Evolutionary conservation across 2,113 vertebrate genomes (phyloP).

Genomic region (Malurus alboscapulatus): DNA sequence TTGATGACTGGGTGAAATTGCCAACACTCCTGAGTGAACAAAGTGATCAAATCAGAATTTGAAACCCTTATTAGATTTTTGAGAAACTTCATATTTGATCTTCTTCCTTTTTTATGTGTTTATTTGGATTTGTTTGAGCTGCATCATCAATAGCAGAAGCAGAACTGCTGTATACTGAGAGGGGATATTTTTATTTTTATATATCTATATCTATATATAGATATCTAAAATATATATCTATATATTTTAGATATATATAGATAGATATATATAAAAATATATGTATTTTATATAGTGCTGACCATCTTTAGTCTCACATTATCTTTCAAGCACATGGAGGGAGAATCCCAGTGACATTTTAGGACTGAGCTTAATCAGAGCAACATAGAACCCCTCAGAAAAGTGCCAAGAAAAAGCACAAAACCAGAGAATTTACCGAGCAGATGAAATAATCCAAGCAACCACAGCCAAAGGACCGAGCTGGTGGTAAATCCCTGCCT

Average conservation of each 20-base stretch:
- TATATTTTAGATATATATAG: too few species aligned
- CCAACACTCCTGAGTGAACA: neutral
- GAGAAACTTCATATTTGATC: neutral
- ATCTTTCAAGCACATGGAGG: fast-evolving
- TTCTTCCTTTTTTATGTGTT: neutral
- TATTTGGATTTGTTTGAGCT: neutral
- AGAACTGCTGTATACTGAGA: neutral
- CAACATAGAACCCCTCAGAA: neutral
- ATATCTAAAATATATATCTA: neutral
- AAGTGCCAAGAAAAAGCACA: neutral
- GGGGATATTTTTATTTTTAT: neutral
- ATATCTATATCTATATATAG: too few species aligned
- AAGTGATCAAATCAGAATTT: neutral
- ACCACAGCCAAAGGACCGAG: neutral
- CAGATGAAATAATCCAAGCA: neutral
- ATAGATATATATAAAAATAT: neutral
- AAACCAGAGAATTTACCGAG: neutral
- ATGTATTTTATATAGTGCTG: neutral
- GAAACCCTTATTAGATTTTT: neutral
- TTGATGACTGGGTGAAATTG: neutral
- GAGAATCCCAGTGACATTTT: neutral
- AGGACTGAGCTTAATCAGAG: neutral
- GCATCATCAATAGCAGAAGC: neutral
- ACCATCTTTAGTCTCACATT: neutral
- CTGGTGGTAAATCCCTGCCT: neutral